Conservation (phyloP, 1,140 invertebrate genomes). For the Pteromalus puparum region DNA sequence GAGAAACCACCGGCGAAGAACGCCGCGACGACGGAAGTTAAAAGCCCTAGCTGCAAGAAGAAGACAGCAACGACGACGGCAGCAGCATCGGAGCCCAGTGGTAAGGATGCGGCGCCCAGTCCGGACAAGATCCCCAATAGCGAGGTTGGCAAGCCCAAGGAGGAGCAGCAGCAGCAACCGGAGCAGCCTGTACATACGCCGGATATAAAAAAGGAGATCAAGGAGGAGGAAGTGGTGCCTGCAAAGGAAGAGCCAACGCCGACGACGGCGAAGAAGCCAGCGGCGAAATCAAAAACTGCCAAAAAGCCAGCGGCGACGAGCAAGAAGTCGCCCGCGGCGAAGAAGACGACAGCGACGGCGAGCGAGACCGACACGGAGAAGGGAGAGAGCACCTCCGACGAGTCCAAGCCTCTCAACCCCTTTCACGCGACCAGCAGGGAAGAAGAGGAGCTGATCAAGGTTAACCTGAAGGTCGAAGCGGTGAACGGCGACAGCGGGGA, state of each 20-base stretch:
- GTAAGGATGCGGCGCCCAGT: background rate
- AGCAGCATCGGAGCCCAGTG: background rate
- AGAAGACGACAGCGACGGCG: constrained; percentile 58
- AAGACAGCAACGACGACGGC: constrained; percentile 52
- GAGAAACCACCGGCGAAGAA: constrained; percentile 66
- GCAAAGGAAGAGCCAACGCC: constrained; percentile 59
- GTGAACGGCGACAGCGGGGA: constrained; percentile 60
- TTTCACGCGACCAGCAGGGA: constrained; percentile 51
- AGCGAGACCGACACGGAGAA: constrained; percentile 60
- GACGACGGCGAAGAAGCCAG: constrained; percentile 56
- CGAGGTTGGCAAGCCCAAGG: constrained; percentile 60
- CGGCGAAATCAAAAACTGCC: constrained; percentile 60
- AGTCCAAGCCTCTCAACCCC: constrained; percentile 54
- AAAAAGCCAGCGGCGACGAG: constrained; percentile 63
- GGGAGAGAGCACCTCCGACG: constrained; percentile 67
- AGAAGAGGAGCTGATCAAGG: constrained; percentile 58
- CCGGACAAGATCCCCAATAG: constrained; percentile 59
- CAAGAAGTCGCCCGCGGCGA: constrained; percentile 56
- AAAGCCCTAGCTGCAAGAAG: constrained; percentile 60
- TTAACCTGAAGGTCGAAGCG: constrained; percentile 68
- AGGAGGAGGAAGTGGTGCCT: constrained; percentile 67
- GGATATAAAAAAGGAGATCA: constrained; percentile 66
- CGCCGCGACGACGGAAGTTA: constrained; percentile 56
- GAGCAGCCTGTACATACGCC: constrained; percentile 59
- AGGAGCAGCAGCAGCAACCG: background rate